Evolutionary conservation across 2,113 vertebrate species (phyloP), one percentile per base, ranked within the genome.

Genomic region (Pheucticus melanocephalus): DNA sequence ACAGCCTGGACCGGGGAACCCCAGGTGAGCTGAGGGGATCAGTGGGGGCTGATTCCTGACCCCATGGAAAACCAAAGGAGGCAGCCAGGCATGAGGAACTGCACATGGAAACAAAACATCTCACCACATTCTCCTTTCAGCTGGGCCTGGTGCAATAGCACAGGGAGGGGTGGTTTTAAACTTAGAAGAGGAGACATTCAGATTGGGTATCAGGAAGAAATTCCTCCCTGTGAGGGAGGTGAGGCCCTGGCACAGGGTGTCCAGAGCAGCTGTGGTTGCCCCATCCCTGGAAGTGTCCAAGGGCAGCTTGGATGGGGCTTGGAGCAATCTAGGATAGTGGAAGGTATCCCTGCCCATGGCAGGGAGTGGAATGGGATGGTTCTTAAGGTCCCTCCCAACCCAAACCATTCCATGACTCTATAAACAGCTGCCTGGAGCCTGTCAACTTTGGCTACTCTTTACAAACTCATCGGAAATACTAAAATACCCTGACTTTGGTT

Each of bases 401-500:
- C 80, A 77, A 56, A 35, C 87, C 71, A 56, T 54, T 61, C 71
- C 71, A 44, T 5, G 18, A 20, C 44, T 83, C 47, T 33, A 24
- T 7, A 54, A 44, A 59, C 82, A 91, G 60, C 89, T 86, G 86
- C 25, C 82, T 76, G 37, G 31, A 88, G 54, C 59, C 44, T 0
- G 0, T 39, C 61, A 40, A 2, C 73, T 88, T 48, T 88, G 90
- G 75, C 64, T 77, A 42, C 71, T 88, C 79, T 63, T 88, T 35
- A 39, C 71, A 64, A 79, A 63, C 73, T 84, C 87, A 75, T 87
- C 28, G 42, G 85, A 93, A 92, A 93, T 27, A 69, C 75, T 80
- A 79, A 96, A 95, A 82, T 50, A 77, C 45, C 22, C 82, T 35
- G 90, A 35, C 71, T 89, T 90, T 86, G 77, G 54, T 85, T 77